These are phyloP conservation scores for Hirtodrosophila trivittata DNA, from an alignment of 2,888 invertebrate genomes.

Conservation along the genomic window DNA sequence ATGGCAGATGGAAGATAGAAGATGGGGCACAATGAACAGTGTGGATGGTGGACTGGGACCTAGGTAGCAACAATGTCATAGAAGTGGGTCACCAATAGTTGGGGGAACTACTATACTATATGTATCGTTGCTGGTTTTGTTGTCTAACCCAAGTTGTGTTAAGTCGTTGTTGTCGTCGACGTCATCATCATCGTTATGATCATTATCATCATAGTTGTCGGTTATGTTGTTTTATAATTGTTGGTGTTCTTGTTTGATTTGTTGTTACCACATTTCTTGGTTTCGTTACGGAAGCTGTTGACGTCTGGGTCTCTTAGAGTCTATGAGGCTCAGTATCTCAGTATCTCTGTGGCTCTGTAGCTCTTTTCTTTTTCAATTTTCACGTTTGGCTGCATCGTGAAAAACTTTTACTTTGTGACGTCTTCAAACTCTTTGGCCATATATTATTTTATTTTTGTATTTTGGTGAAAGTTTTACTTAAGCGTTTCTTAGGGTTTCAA, in stretches of 20 bases:
- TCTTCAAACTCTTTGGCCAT: slow-evolving; percentile 34
- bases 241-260: slow-evolving; percentile 69
- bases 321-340: neutral
- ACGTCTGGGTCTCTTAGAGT: slow-evolving; percentile 26
- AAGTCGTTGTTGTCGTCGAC: slow-evolving; percentile 14
- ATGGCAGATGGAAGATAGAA: slow-evolving; percentile 1
- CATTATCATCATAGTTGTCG: slow-evolving; percentile 30
- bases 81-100: slow-evolving; percentile 43
- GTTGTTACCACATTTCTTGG: slow-evolving; percentile 67
- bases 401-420: slow-evolving; percentile 74
- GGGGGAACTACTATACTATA: slow-evolving; percentile 22
- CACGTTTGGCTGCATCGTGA: slow-evolving; percentile 55
- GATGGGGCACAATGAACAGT: neutral
- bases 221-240: slow-evolving; percentile 49
- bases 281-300: slow-evolving; percentile 56
- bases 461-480: slow-evolving; percentile 66
- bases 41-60: slow-evolving; percentile 5
- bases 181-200: neutral
- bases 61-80: slow-evolving; percentile 37
- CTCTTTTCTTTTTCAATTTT: slow-evolving; percentile 46
- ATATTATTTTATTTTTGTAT: slow-evolving; percentile 14
- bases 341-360: slow-evolving; percentile 10
- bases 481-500: slow-evolving; percentile 47
- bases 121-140: neutral
- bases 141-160: slow-evolving; percentile 19